Evolutionary conservation across 37 sponge, comb jelly and placozoan species (phyloP).

Genomic region (Halichondria panicea): DNA sequence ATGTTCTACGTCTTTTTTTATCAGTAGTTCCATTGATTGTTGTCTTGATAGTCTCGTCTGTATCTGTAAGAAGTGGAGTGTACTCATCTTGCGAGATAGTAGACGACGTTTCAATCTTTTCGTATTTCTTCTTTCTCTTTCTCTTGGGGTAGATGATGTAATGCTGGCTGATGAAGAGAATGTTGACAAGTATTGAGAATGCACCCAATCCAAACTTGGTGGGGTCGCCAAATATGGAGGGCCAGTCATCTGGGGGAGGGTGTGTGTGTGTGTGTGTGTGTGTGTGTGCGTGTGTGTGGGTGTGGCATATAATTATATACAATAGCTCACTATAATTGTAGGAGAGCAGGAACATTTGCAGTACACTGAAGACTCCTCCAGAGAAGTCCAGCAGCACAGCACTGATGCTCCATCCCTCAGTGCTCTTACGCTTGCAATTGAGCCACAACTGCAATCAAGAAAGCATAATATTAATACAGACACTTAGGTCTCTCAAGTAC

Average conservation of each 20-base stretch:
- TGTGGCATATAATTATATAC: background rate
- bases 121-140: too few species aligned
- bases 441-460: conserved; percentile 63
- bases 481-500: too few species aligned
- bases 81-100: background rate
- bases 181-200: conserved; percentile 84
- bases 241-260: conserved; percentile 90
- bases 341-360: conserved; percentile 96
- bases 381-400: conserved; percentile 90
- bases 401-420: conserved; percentile 94
- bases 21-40: too few species aligned
- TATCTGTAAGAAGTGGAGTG: too few species aligned
- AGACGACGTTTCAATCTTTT: too few species aligned
- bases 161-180: conserved; percentile 90
- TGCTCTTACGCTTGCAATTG: conserved; percentile 88
- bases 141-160: conserved; percentile 76
- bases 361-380: conserved; percentile 85
- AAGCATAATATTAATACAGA: background rate
- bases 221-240: conserved; percentile 94
- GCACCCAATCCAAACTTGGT: conserved; percentile 98
- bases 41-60: too few species aligned
- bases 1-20: too few species aligned
- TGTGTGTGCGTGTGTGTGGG: conserved; percentile 5
- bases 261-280: conserved; percentile 12
- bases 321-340: conserved; percentile 81